Conservation (phyloP, 2,113 vertebrate species). For the Arizona elegans region DNA sequence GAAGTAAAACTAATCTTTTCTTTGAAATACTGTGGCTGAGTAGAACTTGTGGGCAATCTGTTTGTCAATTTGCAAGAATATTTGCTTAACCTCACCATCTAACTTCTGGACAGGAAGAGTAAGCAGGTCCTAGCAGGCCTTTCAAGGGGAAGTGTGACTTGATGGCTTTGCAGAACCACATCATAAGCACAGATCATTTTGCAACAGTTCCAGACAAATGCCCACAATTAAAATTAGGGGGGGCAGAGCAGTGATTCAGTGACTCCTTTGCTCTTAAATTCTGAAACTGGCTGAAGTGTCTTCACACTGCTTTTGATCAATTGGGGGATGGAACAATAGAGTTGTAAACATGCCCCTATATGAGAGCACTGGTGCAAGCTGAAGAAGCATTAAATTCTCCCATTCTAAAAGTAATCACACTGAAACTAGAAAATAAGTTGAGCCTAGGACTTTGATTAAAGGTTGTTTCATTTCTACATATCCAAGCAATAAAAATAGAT, state of each 20-base stretch:
- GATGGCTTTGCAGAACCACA: neutral
- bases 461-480: neutral
- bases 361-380: neutral
- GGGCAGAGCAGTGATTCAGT: neutral
- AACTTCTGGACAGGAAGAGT: neutral
- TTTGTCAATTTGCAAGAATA: neutral
- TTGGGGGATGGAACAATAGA: neutral
- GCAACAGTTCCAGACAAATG: neutral
- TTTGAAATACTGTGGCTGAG: neutral
- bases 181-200: neutral
- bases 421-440: neutral
- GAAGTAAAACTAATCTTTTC: neutral
- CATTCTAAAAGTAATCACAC: neutral
- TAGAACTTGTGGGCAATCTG: neutral
- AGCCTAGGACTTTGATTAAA: neutral
- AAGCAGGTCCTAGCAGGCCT: neutral
- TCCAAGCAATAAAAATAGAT: neutral
- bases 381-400: neutral
- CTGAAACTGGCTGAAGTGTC: neutral
- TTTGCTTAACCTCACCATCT: neutral
- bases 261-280: neutral
- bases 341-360: neutral
- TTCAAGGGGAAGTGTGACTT: neutral
- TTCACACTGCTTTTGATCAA: neutral
- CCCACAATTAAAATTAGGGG: neutral